Evolutionary conservation across 2,888 invertebrate species (phyloP), one percentile per base, ranked within the genome.

Genomic region (Lycaena phlaeas): DNA sequence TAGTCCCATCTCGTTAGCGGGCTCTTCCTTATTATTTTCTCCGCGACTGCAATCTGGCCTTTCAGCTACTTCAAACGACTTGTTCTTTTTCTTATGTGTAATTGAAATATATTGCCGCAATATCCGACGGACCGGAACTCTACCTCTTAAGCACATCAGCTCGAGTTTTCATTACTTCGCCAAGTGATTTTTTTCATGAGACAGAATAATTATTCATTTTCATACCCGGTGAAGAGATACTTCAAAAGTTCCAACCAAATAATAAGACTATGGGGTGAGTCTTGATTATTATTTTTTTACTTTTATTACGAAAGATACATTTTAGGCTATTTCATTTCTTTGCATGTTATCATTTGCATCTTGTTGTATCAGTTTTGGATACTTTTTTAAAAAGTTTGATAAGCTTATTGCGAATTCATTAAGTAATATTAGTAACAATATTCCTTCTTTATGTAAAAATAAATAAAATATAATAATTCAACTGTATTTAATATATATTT

Each of bases 81-180:
- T 78, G 81, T 74, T 79, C 81, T 84, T 82, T 82, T 82, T 82
- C 82, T 81, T 78, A 78, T 74, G 72, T 81, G 82, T 84, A 84
- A 84, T 84, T 84, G 82, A 84, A 81, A 84, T 84, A 81, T 81
- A 84, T 84, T 84, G 79, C 79, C 72, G 74, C 79, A 82, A 82
- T 84, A 82, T 82, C 79, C 79, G 72, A 61, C 68, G 76, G 78
- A 72, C 81, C 69, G 66, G 71, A 69, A 72, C 67, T 68, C 64
- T 63, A 62, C 72, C 71, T 72, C 76, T 78, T 62, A 67, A 77
- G 76, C 73, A 71, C 78, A 79, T 78, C 78, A 73, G 68, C 70
- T 70, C 56, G 70, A 79, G 76, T 76, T 84, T 84, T 84, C 79
- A 82, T 82, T 82, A 82, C 76, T 75, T 56, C 65, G 62, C 51